These are phyloP conservation scores for Arbacia lixula DNA, from an alignment of 53 echinoderm and acorn worm species.

Conservation along the genomic window DNA sequence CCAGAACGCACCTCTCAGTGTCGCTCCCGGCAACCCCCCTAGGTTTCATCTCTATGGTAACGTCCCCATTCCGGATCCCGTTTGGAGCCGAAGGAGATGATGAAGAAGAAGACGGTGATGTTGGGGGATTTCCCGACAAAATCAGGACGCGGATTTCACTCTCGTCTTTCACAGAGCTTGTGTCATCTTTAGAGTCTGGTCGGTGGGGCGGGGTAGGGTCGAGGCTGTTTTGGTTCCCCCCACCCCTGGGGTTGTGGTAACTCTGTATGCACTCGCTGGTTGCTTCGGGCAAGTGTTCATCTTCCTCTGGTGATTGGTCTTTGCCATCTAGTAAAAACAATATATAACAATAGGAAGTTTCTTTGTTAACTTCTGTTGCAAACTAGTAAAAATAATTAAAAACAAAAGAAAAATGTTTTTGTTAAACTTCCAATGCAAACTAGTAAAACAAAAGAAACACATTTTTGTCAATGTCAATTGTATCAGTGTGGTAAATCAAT, in stretches of 20 bases:
- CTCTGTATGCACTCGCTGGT: conserved; percentile 50
- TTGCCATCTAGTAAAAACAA: too few relatives aligned
- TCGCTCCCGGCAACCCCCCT: background rate
- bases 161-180: too few relatives aligned
- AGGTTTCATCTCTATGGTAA: conserved; percentile 40
- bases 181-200: conserved; percentile 1
- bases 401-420: too few relatives aligned
- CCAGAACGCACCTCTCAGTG: conserved; percentile 56
- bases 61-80: conserved; percentile 11
- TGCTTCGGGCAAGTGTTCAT: conserved; percentile 26
- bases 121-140: too few relatives aligned
- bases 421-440: too few relatives aligned
- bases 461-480: too few relatives aligned
- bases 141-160: conserved; percentile 10
- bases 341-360: too few relatives aligned
- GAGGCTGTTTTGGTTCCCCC: background rate
- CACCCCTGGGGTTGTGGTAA: conserved; percentile 59
- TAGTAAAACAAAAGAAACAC: too few relatives aligned
- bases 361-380: too few relatives aligned
- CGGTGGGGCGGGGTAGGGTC: background rate
- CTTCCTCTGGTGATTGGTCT: too few relatives aligned
- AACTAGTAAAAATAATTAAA: too few relatives aligned
- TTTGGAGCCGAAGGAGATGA: background rate
- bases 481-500: too few relatives aligned
- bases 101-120: background rate